Evolutionary conservation across 2,888 invertebrate species (phyloP), one percentile per base, ranked within the genome.

Genomic region (Bombylius discolor): DNA sequence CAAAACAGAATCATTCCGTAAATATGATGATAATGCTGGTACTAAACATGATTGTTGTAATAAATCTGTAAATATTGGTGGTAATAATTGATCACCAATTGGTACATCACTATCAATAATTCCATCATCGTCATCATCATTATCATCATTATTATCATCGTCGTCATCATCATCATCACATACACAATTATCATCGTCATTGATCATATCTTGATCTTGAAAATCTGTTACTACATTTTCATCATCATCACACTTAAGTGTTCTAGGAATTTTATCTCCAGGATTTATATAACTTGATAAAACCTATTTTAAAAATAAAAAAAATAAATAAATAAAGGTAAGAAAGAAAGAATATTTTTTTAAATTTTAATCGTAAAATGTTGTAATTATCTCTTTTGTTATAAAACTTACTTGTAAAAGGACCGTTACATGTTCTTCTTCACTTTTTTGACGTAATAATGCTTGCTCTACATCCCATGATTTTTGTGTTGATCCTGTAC

Each of bases 381-480:
- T 32, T 8, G 46, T 4, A 23, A 23, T 23, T 23, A 23, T 23
- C 1, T 23, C 23, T 23, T 23, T 23, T 46, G 14, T 5, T 39
- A 39, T 3, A 34, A 49, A 6, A 49, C 52, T 59, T 62, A 81
- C 81, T 74, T 84, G 81, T 47, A 91, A 70, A 53, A 91, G 71
- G 58, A 88, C 90, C 0, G 94, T 92, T 5, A 95, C 93, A 70
- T 95, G 93, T 67, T 94, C 92, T 70, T 97, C 96, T 74, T 96
- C 94, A 58, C 88, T 89, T 59, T 85, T 82, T 71, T 95, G 94
- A 12, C 92, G 79, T 60, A 90, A 75, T 52, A 96, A 74, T n/a
- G 94, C 93, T 69, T 93, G 92, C 68, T 96, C 95, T 45, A 96
- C 91, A 74, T 96, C 94, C 96, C 96, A 97, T 49, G 91, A 91